Conservation (phyloP, 2,797 vertebrate genomes). For the Xerus rutilus region DNA sequence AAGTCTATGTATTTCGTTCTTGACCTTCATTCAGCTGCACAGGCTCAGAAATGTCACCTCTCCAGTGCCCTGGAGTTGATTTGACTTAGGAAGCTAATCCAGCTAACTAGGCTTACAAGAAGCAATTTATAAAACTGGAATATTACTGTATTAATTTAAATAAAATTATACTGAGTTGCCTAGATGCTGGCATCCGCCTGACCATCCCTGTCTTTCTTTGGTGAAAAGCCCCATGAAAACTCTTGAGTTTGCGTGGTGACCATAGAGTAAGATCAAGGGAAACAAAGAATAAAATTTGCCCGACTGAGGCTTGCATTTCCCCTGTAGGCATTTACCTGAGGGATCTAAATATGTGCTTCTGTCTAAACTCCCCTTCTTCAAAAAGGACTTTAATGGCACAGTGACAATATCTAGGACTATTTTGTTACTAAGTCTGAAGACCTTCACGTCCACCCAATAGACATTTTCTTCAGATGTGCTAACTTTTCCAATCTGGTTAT, state of each 20-base stretch:
- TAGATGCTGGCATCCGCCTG: not conserved
- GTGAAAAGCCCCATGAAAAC: not conserved
- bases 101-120: not conserved
- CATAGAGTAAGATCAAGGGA: not conserved
- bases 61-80: not conserved
- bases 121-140: not conserved
- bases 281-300: not conserved
- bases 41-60: not conserved
- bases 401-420: not conserved
- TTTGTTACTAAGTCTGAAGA: not conserved
- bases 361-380: not conserved
- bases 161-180: not conserved
- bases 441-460: not conserved
- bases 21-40: not conserved
- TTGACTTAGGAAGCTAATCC: not conserved
- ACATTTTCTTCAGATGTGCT: not conserved
- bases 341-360: not conserved
- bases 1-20: not conserved
- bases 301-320: not conserved
- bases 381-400: not conserved
- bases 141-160: not conserved
- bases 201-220: not conserved
- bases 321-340: not conserved
- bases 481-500: not conserved
- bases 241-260: not conserved